Conservation (phyloP, 2,113 vertebrate genomes). For the Malurus elegans region DNA sequence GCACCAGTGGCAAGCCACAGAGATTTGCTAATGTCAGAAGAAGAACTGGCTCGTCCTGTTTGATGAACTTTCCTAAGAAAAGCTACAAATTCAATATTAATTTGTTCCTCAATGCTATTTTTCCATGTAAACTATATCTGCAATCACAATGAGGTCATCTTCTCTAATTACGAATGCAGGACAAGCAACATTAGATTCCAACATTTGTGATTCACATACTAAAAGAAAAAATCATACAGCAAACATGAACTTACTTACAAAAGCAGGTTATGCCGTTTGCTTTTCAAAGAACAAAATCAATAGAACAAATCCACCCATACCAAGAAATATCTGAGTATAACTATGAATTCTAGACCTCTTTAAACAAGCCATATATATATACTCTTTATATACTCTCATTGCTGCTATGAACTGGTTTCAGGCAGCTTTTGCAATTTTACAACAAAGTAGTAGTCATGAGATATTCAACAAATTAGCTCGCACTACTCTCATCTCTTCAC, state of each 20-base stretch:
- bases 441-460: background rate
- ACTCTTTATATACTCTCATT: background rate
- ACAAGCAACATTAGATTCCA: background rate
- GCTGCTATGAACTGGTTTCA: background rate
- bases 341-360: background rate
- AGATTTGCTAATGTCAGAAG: background rate
- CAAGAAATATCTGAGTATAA: background rate
- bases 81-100: background rate
- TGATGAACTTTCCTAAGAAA: background rate
- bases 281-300: background rate
- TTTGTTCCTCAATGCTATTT: background rate
- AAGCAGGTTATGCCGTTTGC: background rate
- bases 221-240: background rate
- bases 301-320: fast-evolving
- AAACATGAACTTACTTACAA: background rate
- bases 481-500: background rate
- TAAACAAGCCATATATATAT: background rate
- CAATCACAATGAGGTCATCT: background rate
- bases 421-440: background rate
- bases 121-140: background rate
- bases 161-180: background rate
- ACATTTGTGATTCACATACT: background rate
- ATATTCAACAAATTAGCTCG: background rate
- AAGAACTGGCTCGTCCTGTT: background rate
- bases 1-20: background rate